phyloP scores from a whole-genome alignment of 2,888 invertebrate species.

The Trichogramma dendrolimi region DNA sequence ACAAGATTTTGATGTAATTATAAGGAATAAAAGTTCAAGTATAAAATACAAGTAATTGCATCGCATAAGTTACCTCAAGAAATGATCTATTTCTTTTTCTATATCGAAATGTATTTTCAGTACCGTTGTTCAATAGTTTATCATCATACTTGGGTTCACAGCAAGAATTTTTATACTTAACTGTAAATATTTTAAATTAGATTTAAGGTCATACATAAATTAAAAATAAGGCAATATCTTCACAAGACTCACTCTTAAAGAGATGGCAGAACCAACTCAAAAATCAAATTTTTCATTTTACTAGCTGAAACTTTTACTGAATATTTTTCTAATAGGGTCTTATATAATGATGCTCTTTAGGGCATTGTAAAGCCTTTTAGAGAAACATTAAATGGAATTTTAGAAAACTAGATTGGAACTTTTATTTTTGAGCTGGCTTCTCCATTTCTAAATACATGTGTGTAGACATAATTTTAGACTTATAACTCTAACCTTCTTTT shows the following conservation, averaged over 20 bases:
- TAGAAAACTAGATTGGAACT: too few relatives aligned
- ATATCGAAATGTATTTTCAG: conserved; percentile 16
- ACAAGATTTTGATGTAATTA: background rate
- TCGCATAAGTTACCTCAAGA: conserved; percentile 19
- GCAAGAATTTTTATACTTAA: conserved; percentile 13
- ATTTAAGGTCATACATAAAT: background rate
- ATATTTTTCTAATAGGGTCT: background rate
- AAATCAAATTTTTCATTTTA: background rate
- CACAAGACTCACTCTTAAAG: too few relatives aligned
- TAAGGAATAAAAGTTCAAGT: background rate
- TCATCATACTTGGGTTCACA: conserved; percentile 20
- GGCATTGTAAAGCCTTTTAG: too few relatives aligned
- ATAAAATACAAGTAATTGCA: background rate
- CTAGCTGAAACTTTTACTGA: background rate
- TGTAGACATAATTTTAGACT: too few relatives aligned
- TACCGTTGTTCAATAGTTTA: conserved; percentile 19
- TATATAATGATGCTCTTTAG: too few relatives aligned
- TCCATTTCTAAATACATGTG: too few relatives aligned
- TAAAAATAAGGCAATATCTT: background rate
- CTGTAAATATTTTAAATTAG: conserved; percentile 1
- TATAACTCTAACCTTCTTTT: conserved; percentile 19
- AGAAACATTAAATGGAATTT: background rate
- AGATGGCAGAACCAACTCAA: background rate
- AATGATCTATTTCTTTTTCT: conserved; percentile 26
- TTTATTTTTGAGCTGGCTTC: too few relatives aligned